Evolutionary conservation across 1,140 invertebrate species (phyloP).

Genomic region (Portunus trituberculatus): DNA sequence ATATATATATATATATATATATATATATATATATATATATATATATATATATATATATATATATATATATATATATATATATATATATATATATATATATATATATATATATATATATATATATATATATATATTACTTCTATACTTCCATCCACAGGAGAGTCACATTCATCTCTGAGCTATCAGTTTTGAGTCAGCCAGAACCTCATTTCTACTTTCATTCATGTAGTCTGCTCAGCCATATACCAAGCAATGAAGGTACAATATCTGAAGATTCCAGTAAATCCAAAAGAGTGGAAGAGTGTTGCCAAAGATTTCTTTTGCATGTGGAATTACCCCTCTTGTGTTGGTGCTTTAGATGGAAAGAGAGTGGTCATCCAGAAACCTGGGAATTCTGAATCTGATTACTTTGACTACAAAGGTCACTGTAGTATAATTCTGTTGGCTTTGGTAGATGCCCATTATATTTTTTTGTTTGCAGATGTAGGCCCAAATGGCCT

Average conservation of each 20-base stretch:
- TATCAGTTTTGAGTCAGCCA: neutral
- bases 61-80: no score
- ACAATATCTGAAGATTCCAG: neutral
- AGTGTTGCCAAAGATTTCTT: neutral
- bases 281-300: neutral
- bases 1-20: no score
- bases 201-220: neutral
- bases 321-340: conserved; percentile 16
- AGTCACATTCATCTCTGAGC: no score
- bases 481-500: conserved; percentile 27
- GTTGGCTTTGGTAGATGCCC: conserved; percentile 52
- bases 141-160: no score
- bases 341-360: no score
- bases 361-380: neutral
- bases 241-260: no score
- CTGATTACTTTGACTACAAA: conserved; percentile 46
- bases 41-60: no score
- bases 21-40: no score
- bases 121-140: no score
- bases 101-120: no score
- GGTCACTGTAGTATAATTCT: conserved; percentile 26
- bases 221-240: neutral
- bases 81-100: no score
- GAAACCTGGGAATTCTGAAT: neutral
- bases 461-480: conserved; percentile 30